Conservation (phyloP, 2,797 vertebrate genomes). For the Sebastes itinus region DNA sequence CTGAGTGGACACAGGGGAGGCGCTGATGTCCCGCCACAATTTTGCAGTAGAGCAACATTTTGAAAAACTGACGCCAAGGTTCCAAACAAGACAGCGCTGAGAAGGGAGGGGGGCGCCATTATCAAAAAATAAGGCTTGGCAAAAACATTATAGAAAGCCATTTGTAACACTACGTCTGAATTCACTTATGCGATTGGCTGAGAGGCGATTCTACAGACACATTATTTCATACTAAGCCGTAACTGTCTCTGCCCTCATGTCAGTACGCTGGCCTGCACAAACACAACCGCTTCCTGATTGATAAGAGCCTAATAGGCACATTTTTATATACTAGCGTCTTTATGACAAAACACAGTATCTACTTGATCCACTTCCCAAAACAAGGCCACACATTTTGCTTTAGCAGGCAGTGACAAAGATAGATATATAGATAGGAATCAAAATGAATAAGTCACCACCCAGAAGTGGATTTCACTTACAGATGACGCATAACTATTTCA, state of each 20-base stretch:
- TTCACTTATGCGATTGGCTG: constrained; percentile 10
- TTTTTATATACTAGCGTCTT: constrained; percentile 7
- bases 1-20: constrained; percentile 67
- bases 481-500: constrained; percentile 83
- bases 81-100: constrained; percentile 43
- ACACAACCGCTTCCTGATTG: constrained; percentile 9
- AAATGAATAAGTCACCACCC: constrained; percentile 79
- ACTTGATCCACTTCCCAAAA: constrained; percentile 31
- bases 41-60: constrained; percentile 69
- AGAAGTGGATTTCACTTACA: constrained; percentile 77
- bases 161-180: constrained; percentile 44
- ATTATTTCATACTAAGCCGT: constrained; percentile 21
- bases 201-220: constrained; percentile 19
- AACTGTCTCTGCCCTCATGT: constrained; percentile 10
- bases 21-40: constrained; percentile 52
- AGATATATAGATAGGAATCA: constrained; percentile 40
- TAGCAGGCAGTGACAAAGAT: constrained; percentile 22
- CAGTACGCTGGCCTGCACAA: not conserved
- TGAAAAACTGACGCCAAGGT: constrained; percentile 54
- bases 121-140: constrained; percentile 50
- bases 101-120: constrained; percentile 5
- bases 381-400: constrained; percentile 31
- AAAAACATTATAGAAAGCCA: constrained; percentile 46
- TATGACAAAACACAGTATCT: constrained; percentile 11
- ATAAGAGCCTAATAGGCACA: constrained; percentile 17